Conservation (phyloP, 2,113 vertebrate species). For the Atherinomorus stipes region DNA sequence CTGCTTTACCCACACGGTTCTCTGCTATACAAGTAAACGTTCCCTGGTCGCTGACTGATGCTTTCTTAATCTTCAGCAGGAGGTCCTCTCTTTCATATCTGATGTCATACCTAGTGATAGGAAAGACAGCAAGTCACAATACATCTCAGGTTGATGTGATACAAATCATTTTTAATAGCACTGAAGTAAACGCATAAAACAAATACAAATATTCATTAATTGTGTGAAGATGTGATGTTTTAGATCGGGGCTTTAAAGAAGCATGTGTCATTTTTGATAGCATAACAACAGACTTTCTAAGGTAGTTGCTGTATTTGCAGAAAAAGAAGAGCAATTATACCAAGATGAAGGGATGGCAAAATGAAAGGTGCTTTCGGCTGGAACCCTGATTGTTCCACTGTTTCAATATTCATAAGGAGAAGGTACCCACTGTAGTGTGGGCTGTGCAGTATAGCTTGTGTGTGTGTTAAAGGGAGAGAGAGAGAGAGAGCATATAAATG, state of each 20-base stretch:
- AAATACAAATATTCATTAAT: slow-evolving; percentile 27
- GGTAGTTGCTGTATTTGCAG: slow-evolving; percentile 65
- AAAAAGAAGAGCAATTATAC: slow-evolving; percentile 74
- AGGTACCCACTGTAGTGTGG: slow-evolving; percentile 71
- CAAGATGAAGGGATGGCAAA: slow-evolving; percentile 76
- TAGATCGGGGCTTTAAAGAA: slow-evolving; percentile 52
- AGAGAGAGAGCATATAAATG: slow-evolving; percentile 32
- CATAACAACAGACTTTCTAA: slow-evolving; percentile 66
- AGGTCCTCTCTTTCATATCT: slow-evolving; percentile 96
- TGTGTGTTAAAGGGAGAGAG: slow-evolving; percentile 31
- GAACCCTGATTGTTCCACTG: slow-evolving; percentile 78
- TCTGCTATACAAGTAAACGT: slow-evolving; percentile 93
- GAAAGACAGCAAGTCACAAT: slow-evolving; percentile 31
- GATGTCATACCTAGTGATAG: slow-evolving; percentile 90
- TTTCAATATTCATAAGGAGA: slow-evolving; percentile 81
- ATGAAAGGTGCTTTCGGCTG: slow-evolving; percentile 82
- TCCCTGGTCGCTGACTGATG: slow-evolving; percentile 89
- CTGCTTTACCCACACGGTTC: slow-evolving; percentile 95
- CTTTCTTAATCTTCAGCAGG: slow-evolving; percentile 93
- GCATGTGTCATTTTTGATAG: slow-evolving; percentile 59
- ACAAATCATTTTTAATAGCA: background rate
- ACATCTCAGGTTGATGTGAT: slow-evolving; percentile 2
- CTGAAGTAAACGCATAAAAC: slow-evolving; percentile 26
- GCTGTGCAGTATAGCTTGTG: slow-evolving; percentile 38
- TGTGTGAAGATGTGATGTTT: slow-evolving; percentile 39